phyloP scores from a whole-genome alignment of 2,888 invertebrate species.

The Ceraclea dissimilis region DNA sequence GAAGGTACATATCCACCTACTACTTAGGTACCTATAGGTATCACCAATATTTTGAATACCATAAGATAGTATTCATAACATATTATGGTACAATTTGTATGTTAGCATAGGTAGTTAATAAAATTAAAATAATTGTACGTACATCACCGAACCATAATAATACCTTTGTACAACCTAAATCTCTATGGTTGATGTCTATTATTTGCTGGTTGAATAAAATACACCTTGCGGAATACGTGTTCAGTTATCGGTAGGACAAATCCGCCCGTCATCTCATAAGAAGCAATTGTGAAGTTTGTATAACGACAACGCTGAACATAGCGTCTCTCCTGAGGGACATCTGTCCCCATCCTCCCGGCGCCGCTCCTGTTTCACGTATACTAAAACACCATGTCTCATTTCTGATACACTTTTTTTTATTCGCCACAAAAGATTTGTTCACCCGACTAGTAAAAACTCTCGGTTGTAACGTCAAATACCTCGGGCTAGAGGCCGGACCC shows the following conservation, averaged over 20 bases:
- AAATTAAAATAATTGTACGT: too few relatives aligned
- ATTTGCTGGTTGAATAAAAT: neutral
- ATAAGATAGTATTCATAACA: too few relatives aligned
- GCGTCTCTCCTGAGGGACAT: neutral
- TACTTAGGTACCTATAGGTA: too few relatives aligned
- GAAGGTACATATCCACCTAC: too few relatives aligned
- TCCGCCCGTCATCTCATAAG: slow-evolving; percentile 3
- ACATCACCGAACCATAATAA: too few relatives aligned
- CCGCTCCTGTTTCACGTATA: slow-evolving; percentile 7
- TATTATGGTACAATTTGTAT: too few relatives aligned
- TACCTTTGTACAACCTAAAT: too few relatives aligned
- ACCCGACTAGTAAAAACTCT: slow-evolving; percentile 45
- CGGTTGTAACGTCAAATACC: slow-evolving; percentile 32
- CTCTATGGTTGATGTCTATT: too few relatives aligned
- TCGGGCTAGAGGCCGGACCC: slow-evolving; percentile 36
- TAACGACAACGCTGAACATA: neutral
- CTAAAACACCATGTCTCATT: slow-evolving; percentile 44
- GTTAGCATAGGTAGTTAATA: too few relatives aligned
- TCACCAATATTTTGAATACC: too few relatives aligned
- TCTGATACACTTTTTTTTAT: slow-evolving; percentile 40
- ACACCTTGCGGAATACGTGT: neutral
- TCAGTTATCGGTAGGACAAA: slow-evolving; percentile 2
- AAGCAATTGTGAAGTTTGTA: slow-evolving; percentile 4
- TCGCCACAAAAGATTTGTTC: slow-evolving; percentile 48
- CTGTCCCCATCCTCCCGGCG: slow-evolving; percentile 5